Evolutionary conservation across 1,140 invertebrate genomes (phyloP), one percentile per base, ranked within the genome.

Genomic region (Drosophila santomea): DNA sequence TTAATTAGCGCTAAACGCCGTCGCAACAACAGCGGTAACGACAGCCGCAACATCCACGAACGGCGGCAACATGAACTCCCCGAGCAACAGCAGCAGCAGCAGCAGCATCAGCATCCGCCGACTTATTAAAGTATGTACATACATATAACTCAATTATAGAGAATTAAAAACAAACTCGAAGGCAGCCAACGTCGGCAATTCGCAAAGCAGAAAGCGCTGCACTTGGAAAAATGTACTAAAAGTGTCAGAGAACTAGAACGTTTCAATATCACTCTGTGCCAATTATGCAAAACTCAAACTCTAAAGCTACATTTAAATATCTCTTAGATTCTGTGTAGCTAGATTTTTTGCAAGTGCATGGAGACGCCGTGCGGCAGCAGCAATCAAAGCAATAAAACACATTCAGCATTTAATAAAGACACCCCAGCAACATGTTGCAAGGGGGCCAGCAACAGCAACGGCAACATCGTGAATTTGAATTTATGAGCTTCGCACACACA

Each of bases 371-470:
- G 48, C 69, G 61, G 60, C 75, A 88, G 58, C 71, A 80, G 66
- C 79, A 90, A 83, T 82, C 79, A 88, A 79, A 88, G 89, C 82
- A 88, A 91, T 84, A 80, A 91, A 88, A 91, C 73, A 91, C 75
- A 86, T 86, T 86, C 79, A 86, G 69, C 82, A 86, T 75, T 86
- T 86, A 86, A 86, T 81, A 45, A 45, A 20, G 57, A 60, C 69
- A 60, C 36, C 39, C 44, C 51, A 68, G 78, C 78, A 81, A 81
- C 61, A 76, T 77, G 61, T 77, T 77, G 73, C 73, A 15, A 56
- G 48, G 14, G 47, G 20, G 32, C 15, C n/a, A 35, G 45, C 60
- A 77, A 58, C 61, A 62, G 45, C 60, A 77, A 55, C 61, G 58
- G 48, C 51, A 62, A 41, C 47, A 23, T 51, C 28, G 28, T 11